Conservation (phyloP, 2,888 invertebrate species). For the Hylaea fasciaria region DNA sequence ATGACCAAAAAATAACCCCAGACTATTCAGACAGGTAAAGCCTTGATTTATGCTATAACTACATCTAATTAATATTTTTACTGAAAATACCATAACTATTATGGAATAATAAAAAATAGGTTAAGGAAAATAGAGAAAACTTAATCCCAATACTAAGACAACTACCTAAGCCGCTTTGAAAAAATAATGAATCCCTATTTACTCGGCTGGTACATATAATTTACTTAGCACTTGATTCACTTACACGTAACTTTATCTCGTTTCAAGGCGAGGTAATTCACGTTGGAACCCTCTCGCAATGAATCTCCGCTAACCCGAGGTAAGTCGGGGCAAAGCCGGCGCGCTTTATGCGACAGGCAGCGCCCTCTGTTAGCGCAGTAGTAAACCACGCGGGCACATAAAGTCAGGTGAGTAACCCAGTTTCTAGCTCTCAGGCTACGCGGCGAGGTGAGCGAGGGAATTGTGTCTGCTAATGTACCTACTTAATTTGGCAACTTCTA, state of each 20-base stretch:
- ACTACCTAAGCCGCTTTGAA: no score
- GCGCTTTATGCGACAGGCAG: constrained; percentile 21
- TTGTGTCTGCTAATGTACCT: no score
- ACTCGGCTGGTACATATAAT: constrained; percentile 8
- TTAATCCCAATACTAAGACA: no score
- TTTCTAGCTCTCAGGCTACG: constrained; percentile 4
- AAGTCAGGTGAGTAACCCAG: constrained; percentile 11
- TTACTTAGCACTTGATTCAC: constrained; percentile 18
- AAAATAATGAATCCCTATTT: constrained; percentile 16
- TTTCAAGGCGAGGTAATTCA: constrained; percentile 5
- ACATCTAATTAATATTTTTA: no score
- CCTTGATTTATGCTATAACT: no score
- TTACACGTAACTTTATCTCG: constrained; percentile 8
- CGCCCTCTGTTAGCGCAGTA: constrained; percentile 21
- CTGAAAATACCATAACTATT: no score
- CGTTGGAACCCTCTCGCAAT: constrained; percentile 11
- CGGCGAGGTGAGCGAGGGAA: background rate
- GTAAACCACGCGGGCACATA: constrained; percentile 13
- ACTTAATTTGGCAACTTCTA: no score
- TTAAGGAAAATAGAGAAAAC: no score
- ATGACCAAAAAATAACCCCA: no score
- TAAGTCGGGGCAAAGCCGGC: constrained; percentile 1
- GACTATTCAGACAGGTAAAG: no score
- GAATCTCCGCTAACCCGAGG: constrained; percentile 13
- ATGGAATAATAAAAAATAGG: no score